phyloP scores from a whole-genome alignment of 2,113 vertebrate species.

The Cnemophilus loriae region DNA sequence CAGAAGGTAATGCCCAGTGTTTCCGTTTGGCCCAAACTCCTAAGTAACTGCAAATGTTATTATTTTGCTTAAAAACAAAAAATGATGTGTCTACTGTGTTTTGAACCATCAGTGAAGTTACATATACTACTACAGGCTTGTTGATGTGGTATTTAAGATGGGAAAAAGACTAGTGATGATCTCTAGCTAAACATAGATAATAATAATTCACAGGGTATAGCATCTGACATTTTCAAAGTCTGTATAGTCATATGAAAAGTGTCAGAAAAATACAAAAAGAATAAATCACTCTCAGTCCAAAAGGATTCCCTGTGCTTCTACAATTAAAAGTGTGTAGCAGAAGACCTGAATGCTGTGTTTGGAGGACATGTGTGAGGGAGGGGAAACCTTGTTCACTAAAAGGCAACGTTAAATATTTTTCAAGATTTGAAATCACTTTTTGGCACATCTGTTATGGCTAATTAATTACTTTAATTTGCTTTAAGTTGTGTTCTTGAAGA shows the following conservation, averaged over 20 bases:
- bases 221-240: neutral
- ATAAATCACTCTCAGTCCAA: neutral
- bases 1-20: neutral
- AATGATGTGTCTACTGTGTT: neutral
- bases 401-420: conserved; percentile 62
- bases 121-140: neutral
- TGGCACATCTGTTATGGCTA: conserved; percentile 72
- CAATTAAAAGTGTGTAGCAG: conserved; percentile 27
- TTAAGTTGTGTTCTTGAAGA: conserved; percentile 73
- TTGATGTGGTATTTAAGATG: neutral
- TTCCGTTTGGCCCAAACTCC: neutral
- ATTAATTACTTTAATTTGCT: conserved; percentile 79
- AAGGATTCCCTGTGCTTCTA: conserved; percentile 30
- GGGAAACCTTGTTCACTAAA: conserved; percentile 16
- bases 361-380: fast-evolving
- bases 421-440: conserved; percentile 70
- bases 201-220: neutral
- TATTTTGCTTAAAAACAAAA: neutral
- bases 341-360: neutral
- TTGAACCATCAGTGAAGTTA: neutral
- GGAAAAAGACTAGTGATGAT: neutral
- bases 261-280: neutral
- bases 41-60: neutral
- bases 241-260: neutral
- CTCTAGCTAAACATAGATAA: neutral